phyloP scores from a whole-genome alignment of 1,140 invertebrate genomes.

The Littorina saxatilis region DNA sequence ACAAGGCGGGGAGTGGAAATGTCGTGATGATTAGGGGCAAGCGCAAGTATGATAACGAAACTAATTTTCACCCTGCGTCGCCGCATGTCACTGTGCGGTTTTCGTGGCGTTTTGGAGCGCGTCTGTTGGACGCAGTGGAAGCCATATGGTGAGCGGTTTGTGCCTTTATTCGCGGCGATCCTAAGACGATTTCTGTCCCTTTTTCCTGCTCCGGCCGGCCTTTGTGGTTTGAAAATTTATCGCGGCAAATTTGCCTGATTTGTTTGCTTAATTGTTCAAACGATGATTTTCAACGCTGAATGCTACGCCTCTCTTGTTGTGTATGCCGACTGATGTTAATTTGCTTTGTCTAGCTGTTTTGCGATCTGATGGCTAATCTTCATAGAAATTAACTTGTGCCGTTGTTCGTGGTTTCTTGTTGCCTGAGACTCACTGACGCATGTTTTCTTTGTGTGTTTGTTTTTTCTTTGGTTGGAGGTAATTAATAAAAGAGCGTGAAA shows the following conservation, averaged over 20 bases:
- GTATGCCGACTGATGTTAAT: neutral
- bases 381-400: too few relatives aligned
- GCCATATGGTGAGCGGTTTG: conserved; percentile 28
- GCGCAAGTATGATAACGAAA: neutral
- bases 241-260: neutral
- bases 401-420: too few relatives aligned
- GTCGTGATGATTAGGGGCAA: neutral
- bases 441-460: too few relatives aligned
- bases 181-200: too few relatives aligned
- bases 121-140: neutral
- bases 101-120: neutral
- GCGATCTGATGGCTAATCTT: neutral
- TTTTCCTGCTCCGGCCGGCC: too few relatives aligned
- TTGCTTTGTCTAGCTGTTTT: neutral
- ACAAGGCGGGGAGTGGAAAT: neutral
- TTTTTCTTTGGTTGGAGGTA: too few relatives aligned
- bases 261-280: neutral
- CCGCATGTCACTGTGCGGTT: neutral
- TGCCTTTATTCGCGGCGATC: too few relatives aligned
- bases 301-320: too few relatives aligned
- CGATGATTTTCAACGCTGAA: neutral
- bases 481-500: too few relatives aligned
- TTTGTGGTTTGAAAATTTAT: neutral
- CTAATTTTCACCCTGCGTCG: neutral
- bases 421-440: too few relatives aligned